Evolutionary conservation across 2,113 vertebrate genomes (phyloP).

Genomic region (Sinocyclocheilus anshuiensis): DNA sequence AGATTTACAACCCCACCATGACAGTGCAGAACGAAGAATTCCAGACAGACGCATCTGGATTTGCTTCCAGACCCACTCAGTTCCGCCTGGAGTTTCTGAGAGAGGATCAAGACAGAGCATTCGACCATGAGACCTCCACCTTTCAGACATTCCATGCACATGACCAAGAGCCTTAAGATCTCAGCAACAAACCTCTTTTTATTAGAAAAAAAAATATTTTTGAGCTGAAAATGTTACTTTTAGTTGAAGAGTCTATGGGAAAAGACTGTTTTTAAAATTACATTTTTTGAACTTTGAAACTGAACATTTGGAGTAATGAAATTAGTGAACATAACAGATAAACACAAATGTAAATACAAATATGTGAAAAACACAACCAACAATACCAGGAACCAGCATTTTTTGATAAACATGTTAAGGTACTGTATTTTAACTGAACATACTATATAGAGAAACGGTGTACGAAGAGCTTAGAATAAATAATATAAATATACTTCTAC

Average conservation of each 20-base stretch:
- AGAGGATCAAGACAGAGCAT: constrained; percentile 52
- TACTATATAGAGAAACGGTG: background rate
- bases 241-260: background rate
- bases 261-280: background rate
- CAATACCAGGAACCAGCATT: background rate
- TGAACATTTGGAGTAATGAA: background rate
- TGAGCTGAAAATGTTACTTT: background rate
- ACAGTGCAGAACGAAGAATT: constrained; percentile 57
- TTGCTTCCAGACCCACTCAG: constrained; percentile 56
- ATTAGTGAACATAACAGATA: background rate
- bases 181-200: constrained; percentile 6
- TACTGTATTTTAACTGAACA: constrained; percentile 15
- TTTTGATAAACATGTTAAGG: constrained; percentile 1
- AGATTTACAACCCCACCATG: constrained; percentile 63
- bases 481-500: background rate
- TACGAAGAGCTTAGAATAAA: constrained; percentile 2
- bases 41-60: constrained; percentile 46
- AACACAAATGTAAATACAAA: constrained; percentile 11
- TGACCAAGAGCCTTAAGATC: constrained; percentile 34
- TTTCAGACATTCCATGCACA: constrained; percentile 54
- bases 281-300: background rate
- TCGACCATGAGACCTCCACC: constrained; percentile 30
- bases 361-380: background rate
- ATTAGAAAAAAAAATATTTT: background rate
- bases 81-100: constrained; percentile 72